phyloP scores from a whole-genome alignment of 2,113 vertebrate genomes.

The Rhynchomys soricoides region DNA sequence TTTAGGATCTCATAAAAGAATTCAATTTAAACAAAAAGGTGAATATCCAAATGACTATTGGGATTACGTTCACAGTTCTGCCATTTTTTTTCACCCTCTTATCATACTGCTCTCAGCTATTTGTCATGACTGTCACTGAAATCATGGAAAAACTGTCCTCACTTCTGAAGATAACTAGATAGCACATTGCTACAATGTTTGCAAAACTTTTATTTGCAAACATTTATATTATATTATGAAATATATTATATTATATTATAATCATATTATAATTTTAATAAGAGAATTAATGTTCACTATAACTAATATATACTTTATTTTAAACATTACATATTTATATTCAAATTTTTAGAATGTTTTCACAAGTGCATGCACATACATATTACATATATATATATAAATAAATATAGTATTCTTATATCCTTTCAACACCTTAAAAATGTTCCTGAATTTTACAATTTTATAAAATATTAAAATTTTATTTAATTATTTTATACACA shows the following conservation, averaged over 20 bases:
- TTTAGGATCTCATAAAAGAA: neutral
- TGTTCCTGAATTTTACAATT: neutral
- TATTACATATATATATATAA: neutral
- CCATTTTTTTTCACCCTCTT: neutral
- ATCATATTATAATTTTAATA: neutral
- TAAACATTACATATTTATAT: neutral
- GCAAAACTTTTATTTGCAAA: neutral
- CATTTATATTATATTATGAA: too few relatives aligned
- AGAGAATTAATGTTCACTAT: neutral
- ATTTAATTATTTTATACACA: neutral
- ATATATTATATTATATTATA: too few relatives aligned
- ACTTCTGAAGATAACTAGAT: neutral
- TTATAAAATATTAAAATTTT: neutral
- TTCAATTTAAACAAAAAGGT: neutral
- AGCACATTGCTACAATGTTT: neutral
- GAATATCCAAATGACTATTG: neutral
- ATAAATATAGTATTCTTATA: neutral
- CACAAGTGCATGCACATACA: neutral
- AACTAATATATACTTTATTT: too few relatives aligned
- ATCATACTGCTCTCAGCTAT: neutral
- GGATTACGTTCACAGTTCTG: conserved; percentile 1
- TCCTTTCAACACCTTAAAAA: neutral
- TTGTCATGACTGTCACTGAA: neutral
- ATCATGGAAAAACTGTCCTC: neutral
- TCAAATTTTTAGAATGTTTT: neutral